Conservation (phyloP, 2,888 invertebrate genomes). For the Nebria salina region DNA sequence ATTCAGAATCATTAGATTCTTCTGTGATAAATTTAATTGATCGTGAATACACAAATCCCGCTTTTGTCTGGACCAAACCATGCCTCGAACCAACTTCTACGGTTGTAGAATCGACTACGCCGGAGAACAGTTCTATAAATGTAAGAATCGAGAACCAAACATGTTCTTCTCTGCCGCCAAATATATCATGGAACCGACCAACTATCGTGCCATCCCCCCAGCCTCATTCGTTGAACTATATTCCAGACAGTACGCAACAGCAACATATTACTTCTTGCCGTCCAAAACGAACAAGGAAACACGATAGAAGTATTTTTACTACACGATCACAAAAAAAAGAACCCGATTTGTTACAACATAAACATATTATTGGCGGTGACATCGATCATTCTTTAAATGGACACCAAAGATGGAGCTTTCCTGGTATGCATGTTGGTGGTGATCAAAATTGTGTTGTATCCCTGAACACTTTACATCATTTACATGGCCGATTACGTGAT, state of each 20-base stretch:
- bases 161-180: slow-evolving; percentile 31
- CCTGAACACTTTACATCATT: slow-evolving; percentile 56
- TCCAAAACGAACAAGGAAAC: slow-evolving; percentile 60
- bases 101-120: slow-evolving; percentile 8
- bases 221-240: slow-evolving; percentile 38
- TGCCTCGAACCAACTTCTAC: slow-evolving; percentile 4
- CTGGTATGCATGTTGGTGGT: slow-evolving; percentile 45
- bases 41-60: slow-evolving; percentile 48
- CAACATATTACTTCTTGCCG: slow-evolving; percentile 55
- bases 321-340: slow-evolving; percentile 32
- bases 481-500: slow-evolving; percentile 59
- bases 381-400: slow-evolving; percentile 33
- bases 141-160: slow-evolving; percentile 34
- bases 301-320: slow-evolving; percentile 55
- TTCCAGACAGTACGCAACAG: slow-evolving; percentile 21
- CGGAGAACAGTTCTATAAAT: slow-evolving; percentile 26
- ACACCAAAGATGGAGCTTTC: slow-evolving; percentile 35
- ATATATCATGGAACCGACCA: slow-evolving; percentile 37
- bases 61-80: slow-evolving; percentile 51
- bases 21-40: slow-evolving; percentile 37
- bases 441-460: slow-evolving; percentile 56
- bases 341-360: slow-evolving; percentile 32
- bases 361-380: slow-evolving; percentile 20
- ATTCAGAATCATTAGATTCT: slow-evolving; percentile 39
- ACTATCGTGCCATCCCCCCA: slow-evolving; percentile 51